These are phyloP conservation scores for Desoria tigrina DNA, from an alignment of 2,888 invertebrate species.

Conservation along the genomic window DNA sequence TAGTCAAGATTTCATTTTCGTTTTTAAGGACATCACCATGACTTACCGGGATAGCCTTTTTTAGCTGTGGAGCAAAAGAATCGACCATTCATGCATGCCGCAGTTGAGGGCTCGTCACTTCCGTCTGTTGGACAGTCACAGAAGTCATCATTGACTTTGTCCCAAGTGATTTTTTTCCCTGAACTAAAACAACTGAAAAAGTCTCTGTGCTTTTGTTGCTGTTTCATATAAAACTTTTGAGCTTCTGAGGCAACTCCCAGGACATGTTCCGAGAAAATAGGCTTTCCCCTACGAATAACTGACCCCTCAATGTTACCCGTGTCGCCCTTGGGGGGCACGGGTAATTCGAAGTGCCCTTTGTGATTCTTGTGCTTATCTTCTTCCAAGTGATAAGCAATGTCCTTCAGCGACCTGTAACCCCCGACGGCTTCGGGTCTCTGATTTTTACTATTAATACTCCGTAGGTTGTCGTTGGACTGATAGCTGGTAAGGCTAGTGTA, in stretches of 20 bases:
- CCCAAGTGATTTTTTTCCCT: slow-evolving; percentile 63
- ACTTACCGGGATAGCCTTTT: slow-evolving; percentile 41
- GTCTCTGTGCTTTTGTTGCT: slow-evolving; percentile 19
- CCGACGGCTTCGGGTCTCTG: not conserved
- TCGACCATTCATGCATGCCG: slow-evolving; percentile 58
- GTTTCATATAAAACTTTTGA: slow-evolving; percentile 38
- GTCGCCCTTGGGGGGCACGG: not conserved
- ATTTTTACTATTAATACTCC: not conserved
- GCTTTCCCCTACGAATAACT: slow-evolving; percentile 33
- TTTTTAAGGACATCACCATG: too few relatives aligned
- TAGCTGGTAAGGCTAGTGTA: slow-evolving; percentile 43
- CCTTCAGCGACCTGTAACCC: not conserved
- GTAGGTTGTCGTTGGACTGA: slow-evolving; percentile 34
- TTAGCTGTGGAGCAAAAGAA: slow-evolving; percentile 50
- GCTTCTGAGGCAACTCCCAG: slow-evolving; percentile 47
- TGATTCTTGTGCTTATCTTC: not conserved
- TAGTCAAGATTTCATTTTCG: not conserved
- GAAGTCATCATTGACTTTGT: slow-evolving; percentile 84
- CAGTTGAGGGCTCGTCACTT: slow-evolving; percentile 60
- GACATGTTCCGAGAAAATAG: slow-evolving; percentile 32
- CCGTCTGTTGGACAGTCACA: slow-evolving; percentile 73
- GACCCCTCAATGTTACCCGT: not conserved
- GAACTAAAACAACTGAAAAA: slow-evolving; percentile 57
- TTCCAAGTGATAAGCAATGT: not conserved
- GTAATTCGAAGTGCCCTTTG: not conserved